A percentile compares a stretch with the other conserved stretches of the same genome.
phyloP scores from a whole-genome alignment of 2,797 vertebrate genomes.

The Sebastes variabilis region DNA sequence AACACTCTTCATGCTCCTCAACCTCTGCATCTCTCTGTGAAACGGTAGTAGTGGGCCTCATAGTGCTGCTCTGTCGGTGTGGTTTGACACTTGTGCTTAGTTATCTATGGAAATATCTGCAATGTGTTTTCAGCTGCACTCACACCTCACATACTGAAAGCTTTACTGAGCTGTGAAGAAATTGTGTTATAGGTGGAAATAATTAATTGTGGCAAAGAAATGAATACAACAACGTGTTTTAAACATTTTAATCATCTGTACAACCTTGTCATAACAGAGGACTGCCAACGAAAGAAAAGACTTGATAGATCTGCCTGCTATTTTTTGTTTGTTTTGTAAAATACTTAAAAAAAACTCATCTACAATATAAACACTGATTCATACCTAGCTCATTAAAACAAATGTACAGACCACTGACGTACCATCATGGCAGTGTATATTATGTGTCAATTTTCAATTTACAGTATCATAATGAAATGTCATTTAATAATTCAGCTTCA shows the following conservation, averaged over 20 bases:
- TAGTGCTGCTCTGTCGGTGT: conserved; percentile 2
- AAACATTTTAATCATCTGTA: conserved; percentile 78
- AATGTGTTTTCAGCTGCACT: background rate
- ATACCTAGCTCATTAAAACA: conserved; percentile 63
- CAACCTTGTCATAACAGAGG: conserved; percentile 62
- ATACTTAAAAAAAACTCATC: conserved; percentile 65
- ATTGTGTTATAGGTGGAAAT: background rate
- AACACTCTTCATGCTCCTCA: background rate
- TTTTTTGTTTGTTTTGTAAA: conserved; percentile 51
- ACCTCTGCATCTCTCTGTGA: background rate
- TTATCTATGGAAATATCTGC: conserved; percentile 53
- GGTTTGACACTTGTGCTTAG: conserved; percentile 32
- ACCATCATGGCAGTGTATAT: conserved; percentile 63
- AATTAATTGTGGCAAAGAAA: background rate
- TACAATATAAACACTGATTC: conserved; percentile 77
- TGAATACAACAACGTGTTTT: conserved; percentile 27
- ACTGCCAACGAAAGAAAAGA: conserved; percentile 50
- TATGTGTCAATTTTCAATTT: conserved; percentile 53
- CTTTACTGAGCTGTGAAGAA: background rate
- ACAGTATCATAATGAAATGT: conserved; percentile 50
- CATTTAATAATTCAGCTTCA: conserved; percentile 21
- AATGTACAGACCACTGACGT: conserved; percentile 73
- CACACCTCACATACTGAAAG: background rate
- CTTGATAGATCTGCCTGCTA: conserved; percentile 37
- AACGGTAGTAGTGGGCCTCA: conserved; percentile 12